Conservation (phyloP, 2,113 vertebrate species). For the Labeo rohita region DNA sequence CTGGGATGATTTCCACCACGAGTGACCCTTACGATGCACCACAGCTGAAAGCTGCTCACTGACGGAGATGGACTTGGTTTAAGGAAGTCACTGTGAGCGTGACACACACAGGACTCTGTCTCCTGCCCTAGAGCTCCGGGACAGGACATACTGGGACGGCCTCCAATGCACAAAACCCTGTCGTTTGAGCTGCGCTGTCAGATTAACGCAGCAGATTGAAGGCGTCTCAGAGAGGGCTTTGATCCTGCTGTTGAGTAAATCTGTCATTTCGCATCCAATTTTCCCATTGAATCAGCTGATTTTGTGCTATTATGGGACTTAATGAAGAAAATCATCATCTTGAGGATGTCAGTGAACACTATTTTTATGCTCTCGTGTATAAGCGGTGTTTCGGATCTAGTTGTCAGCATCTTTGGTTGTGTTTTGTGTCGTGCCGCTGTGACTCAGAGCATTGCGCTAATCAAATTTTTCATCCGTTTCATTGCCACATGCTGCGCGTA, state of each 20-base stretch:
- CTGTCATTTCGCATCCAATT: background rate
- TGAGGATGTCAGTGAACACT: background rate
- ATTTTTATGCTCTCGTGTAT: slow-evolving; percentile 12
- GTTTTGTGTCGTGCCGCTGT: background rate
- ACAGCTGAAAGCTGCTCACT: background rate
- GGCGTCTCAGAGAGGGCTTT: slow-evolving; percentile 10
- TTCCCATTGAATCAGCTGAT: slow-evolving; percentile 18
- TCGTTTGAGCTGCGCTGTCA: background rate
- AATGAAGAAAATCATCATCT: slow-evolving; percentile 13
- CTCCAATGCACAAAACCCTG: background rate
- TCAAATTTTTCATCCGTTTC: slow-evolving; percentile 23
- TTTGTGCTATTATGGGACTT: background rate
- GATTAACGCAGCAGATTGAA: slow-evolving; percentile 18
- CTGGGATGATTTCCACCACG: slow-evolving; percentile 17
- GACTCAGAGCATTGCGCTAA: slow-evolving; percentile 12
- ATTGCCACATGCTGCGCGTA: background rate
- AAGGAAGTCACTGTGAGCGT: background rate
- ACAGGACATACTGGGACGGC: slow-evolving; percentile 10
- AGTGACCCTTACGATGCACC: background rate
- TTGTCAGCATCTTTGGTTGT: slow-evolving; percentile 11
- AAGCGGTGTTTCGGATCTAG: slow-evolving; percentile 5
- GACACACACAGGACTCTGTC: background rate
- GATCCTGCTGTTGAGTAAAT: slow-evolving; percentile 6
- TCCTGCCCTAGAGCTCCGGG: background rate
- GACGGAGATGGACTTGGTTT: background rate